Evolutionary conservation across 2,888 invertebrate genomes (phyloP), one percentile per base, ranked within the genome.

Genomic region (Volucella bombylans): DNA sequence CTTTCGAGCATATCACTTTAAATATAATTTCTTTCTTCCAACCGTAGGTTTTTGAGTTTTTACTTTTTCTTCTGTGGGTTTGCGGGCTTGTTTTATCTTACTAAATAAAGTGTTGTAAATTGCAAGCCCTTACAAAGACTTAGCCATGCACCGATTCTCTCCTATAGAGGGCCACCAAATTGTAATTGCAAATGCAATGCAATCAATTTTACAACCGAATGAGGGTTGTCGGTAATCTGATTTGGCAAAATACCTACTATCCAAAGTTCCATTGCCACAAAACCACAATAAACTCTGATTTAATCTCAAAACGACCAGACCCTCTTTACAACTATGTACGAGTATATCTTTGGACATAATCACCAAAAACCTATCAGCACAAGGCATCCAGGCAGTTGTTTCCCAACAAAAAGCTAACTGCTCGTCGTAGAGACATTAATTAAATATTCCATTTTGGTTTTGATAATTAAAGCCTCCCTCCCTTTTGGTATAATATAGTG

Each of bases 381-480:
- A 38, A 31, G 69, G 50, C 57, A 50, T 50, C 52, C 54, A 23
- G 11, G 12, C 39, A n/a, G 18, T 54, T 18, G 18, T 45, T 23
- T n/a, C 4, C 8, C 4, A 38, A 43, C 12, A 4, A 39, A 50
- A 55, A 18, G 57, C 39, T 49, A 59, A 23, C 39, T 61, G 39
- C 6, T 39, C 64, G n/a, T 38, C 72, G 54, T 59, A 67, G n/a
- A 45, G 54, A 39, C 76, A 76, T 85, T 80, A 85, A 85, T 85
- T 85, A 85, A 85, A 80, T 85, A 85, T 85, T 85, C 83, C 83
- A 85, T 85, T 85, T 85, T 49, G 83, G 83, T 85, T 85, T 85
- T 85, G 83, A 80, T 85, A 85, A 85, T 85, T 85, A 85, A 80
- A 76, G 74, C 71, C 68, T 59, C 65, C 54, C 68, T 59, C 61